Evolutionary conservation across 2,888 invertebrate species (phyloP), one percentile per base, ranked within the genome.

Genomic region (Netelia inedita): DNA sequence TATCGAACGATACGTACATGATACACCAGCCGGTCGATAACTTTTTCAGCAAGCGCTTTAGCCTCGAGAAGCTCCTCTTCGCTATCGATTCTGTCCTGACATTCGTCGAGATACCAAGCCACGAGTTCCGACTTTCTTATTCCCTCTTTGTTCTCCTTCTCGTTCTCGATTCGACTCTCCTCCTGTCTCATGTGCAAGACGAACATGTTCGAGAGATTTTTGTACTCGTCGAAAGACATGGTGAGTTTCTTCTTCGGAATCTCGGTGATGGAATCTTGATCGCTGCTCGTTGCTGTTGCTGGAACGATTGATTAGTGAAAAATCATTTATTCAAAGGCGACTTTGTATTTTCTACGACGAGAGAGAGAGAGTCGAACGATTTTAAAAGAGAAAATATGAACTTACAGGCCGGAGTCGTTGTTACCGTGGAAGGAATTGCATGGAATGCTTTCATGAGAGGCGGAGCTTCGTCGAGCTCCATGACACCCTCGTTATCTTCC

Each of bases 221-320:
- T 98, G 94, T 99, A 99, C 87, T 99, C 98, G 88, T 99, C 99
- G 91, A 98, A 99, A 0, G 98, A 97, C 66, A 99, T 92, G 0
- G 96, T 96, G 28, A 97, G 93, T 90, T 97, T 97, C 94, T 97
- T 97, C 93, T 97, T 97, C 0, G 95, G 94, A 0, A 94, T 91
- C 0, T 94, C 86, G 2, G 85, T 83, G 1, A 43, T 83, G 1
- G 53, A 89, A 88, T 71, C 94, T 35, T 35, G 35, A 87, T 75
- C 81, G 57, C 6, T 86, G 72, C 8, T 82, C 83, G 75, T n/a
- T 87, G 83, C 50, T 75, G 28, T 66, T n/a, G 55, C 74, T 80
- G 79, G 10, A 41, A 66, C 0, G 35, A 75, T 57, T 11, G 10
- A 55, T 14, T 41, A 50, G 43, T 46, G 35, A 57, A 71, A 21